Evolutionary conservation across 2,888 invertebrate species (phyloP).

Genomic region (Drosophila suboccidentalis): DNA sequence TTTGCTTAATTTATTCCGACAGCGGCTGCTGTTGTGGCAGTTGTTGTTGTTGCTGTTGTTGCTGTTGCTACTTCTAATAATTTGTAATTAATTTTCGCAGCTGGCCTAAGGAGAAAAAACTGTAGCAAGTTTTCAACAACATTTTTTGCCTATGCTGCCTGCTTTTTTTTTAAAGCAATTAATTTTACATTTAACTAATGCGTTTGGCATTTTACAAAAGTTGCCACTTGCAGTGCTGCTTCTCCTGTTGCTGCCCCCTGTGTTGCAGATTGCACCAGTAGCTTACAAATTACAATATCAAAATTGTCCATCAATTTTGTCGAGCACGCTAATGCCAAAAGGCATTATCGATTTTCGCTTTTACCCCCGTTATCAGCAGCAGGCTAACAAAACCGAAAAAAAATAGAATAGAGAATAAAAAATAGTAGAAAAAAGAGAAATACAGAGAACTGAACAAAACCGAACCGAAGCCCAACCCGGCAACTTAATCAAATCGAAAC

Average conservation of each 20-base stretch:
- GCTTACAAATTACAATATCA: slow-evolving; percentile 68
- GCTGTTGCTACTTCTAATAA: slow-evolving; percentile 53
- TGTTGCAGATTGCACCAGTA: slow-evolving; percentile 14
- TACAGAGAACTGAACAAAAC: not conserved
- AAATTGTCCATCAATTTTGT: slow-evolving; percentile 63
- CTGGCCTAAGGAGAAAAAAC: slow-evolving; percentile 45
- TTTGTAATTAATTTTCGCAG: slow-evolving; percentile 78
- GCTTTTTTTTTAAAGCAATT: slow-evolving; percentile 49
- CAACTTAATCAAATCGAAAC: slow-evolving; percentile 68
- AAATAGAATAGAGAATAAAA: slow-evolving; percentile 5
- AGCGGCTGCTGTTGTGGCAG: slow-evolving; percentile 34
- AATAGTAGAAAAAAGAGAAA: slow-evolving; percentile 4
- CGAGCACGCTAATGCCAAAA: slow-evolving; percentile 56
- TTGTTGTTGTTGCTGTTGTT: not conserved
- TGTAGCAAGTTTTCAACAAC: slow-evolving; percentile 42
- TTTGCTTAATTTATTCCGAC: slow-evolving; percentile 73
- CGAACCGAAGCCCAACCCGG: slow-evolving; percentile 7
- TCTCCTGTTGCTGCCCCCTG: slow-evolving; percentile 1
- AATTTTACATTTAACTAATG: slow-evolving; percentile 77
- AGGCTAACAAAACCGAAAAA: not conserved
- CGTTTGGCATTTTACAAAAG: slow-evolving; percentile 52
- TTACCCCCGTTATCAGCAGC: slow-evolving; percentile 40
- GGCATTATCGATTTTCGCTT: slow-evolving; percentile 72
- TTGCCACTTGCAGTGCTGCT: slow-evolving; percentile 37
- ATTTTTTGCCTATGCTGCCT: slow-evolving; percentile 37